Percentiles rank a stretch among this genome's conserved stretches.
Conservation (phyloP, 2,797 vertebrate species). For the Siniperca obscura region DNA sequence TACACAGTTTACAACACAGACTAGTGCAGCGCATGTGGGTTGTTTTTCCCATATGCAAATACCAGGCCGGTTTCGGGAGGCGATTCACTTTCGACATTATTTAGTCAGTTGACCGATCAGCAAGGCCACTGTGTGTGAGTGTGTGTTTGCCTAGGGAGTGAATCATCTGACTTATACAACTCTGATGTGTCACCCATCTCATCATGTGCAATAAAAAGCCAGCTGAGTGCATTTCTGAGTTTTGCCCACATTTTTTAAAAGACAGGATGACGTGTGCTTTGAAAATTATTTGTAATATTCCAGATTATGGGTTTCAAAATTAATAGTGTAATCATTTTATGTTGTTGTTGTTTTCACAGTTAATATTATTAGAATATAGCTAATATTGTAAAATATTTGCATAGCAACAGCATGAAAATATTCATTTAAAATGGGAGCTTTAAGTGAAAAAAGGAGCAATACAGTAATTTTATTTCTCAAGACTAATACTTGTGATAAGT, state of each 20-base stretch:
- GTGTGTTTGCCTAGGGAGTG: conserved; percentile 65
- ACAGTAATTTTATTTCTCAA: background rate
- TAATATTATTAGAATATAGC: background rate
- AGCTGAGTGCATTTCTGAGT: conserved; percentile 19
- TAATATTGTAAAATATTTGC: background rate
- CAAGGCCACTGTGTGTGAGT: conserved; percentile 44
- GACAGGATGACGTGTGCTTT: background rate
- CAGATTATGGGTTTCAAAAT: background rate
- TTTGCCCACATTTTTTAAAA: conserved; percentile 21
- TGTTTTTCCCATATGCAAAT: conserved; percentile 76
- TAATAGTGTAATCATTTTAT: background rate
- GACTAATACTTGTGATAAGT: background rate
- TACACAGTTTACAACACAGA: conserved; percentile 35
- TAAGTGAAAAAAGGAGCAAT: background rate
- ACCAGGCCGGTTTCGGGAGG: conserved; percentile 62
- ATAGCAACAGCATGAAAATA: background rate
- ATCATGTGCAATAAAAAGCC: conserved; percentile 41
- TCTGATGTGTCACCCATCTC: conserved; percentile 68
- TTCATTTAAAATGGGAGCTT: background rate
- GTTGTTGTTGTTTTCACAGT: background rate
- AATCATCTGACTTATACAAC: conserved; percentile 73
- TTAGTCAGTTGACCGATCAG: conserved; percentile 68
- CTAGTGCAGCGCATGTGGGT: conserved; percentile 16
- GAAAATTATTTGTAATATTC: background rate
- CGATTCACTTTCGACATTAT: conserved; percentile 66